Evolutionary conservation across 2,113 vertebrate genomes (phyloP), one percentile per base, ranked within the genome.

Genomic region (Bostrychus sinensis): DNA sequence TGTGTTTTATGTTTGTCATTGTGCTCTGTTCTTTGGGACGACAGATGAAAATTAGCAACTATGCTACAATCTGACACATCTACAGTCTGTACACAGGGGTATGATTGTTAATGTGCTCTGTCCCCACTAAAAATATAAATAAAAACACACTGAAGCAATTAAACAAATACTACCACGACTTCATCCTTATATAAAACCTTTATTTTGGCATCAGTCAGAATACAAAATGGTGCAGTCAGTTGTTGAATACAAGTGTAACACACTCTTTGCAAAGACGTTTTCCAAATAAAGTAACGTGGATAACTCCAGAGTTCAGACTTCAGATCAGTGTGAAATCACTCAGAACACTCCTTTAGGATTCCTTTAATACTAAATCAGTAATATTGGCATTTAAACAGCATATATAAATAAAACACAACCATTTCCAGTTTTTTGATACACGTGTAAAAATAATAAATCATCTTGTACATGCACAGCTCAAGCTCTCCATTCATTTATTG

Each of bases 171-270:
- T 50, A 57, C 32, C 26, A 8, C 14, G 0, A 1, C 6, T 13
- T 9, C 13, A 13, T 51, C 16, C 2, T 70, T 80, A 89, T 25
- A 80, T n/a, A n/a, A 88, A 87, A 84, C 19, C 23, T 87, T 86
- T 84, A 85, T 85, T 83, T 19, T 50, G 62, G 70, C 73, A 43
- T 57, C 41, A 66, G 59, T 72, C 72, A 76, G 42, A 76, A n/a
- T 80, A 80, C 66, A 81, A 82, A 82, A 46, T 16, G 75, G 34
- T 48, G 62, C 60, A 23, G 73, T 19, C 7, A 30, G 28, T 30
- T 30, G 28, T 30, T 30, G 14, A 7, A n/a, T 9, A 45, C 8
- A n/a, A 25, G 9, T 0, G 10, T n/a, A n/a, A n/a, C 14, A 62
- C 4, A 22, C n/a, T 6, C 3, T 26, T 10, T 16, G 26, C 1